phyloP scores from a whole-genome alignment of 2,113 vertebrate species.

The Arothron firmamentum region DNA sequence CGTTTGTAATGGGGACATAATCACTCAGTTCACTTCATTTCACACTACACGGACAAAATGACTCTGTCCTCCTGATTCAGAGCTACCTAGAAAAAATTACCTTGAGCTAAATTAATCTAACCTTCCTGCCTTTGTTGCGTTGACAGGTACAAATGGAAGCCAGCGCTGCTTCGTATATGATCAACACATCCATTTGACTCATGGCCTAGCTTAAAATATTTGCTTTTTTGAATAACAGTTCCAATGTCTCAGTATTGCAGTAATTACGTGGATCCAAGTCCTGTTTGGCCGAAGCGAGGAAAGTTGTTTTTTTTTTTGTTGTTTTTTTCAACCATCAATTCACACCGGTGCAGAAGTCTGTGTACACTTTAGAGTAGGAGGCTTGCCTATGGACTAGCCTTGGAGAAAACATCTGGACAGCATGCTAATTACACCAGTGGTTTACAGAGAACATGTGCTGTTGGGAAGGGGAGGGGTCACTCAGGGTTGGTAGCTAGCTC shows the following conservation, averaged over 20 bases:
- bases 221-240: slow-evolving; percentile 17
- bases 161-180: slow-evolving; percentile 3
- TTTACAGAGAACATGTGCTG: slow-evolving; percentile 57
- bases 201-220: slow-evolving; percentile 14
- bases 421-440: slow-evolving; percentile 61
- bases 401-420: slow-evolving; percentile 71
- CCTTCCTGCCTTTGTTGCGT: slow-evolving; percentile 16
- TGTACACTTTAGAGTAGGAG: slow-evolving; percentile 25
- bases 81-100: slow-evolving; percentile 15
- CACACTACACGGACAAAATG: not conserved
- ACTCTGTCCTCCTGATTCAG: slow-evolving; percentile 12
- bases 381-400: slow-evolving; percentile 59
- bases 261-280: slow-evolving; percentile 8
- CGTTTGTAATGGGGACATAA: slow-evolving; percentile 29
- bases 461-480: slow-evolving; percentile 43
- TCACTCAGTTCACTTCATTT: slow-evolving; percentile 21
- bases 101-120: slow-evolving; percentile 32
- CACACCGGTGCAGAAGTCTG: slow-evolving; percentile 32
- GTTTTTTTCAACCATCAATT: not conserved
- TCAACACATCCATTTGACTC: slow-evolving; percentile 13
- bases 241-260: slow-evolving; percentile 3
- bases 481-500: slow-evolving; percentile 32
- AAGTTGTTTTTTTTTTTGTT: too few relatives aligned
- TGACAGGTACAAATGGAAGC: slow-evolving; percentile 35
- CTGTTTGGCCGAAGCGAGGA: too few relatives aligned